phyloP scores from a whole-genome alignment of 2,113 vertebrate genomes.

The Smithornis capensis region DNA sequence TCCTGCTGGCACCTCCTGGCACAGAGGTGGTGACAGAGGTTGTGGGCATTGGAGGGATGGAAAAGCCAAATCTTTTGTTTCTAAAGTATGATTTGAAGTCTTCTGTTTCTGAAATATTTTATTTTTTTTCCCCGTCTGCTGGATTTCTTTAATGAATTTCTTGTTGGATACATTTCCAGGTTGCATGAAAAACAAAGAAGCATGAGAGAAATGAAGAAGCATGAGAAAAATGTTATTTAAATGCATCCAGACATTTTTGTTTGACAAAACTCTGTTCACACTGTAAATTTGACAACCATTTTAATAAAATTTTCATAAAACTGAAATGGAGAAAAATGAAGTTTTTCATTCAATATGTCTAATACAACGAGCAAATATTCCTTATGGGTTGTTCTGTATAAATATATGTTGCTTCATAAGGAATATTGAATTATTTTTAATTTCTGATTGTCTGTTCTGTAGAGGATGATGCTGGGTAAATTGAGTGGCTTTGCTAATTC shows the following conservation, averaged over 20 bases:
- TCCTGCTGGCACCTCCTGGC: neutral
- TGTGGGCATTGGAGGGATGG: neutral
- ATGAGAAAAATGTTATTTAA: neutral
- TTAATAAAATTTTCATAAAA: neutral
- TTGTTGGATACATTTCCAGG: neutral
- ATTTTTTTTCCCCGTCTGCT: rapidly evolving
- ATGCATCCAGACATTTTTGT: neutral
- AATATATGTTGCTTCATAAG: neutral
- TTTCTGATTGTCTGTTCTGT: neutral
- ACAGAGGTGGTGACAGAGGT: rapidly evolving
- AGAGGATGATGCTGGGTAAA: neutral
- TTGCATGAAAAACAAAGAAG: neutral
- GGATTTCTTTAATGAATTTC: neutral
- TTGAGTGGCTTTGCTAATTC: neutral
- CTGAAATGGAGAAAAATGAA: neutral
- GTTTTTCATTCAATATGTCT: neutral
- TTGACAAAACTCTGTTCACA: neutral
- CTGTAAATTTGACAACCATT: neutral
- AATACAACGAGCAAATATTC: neutral
- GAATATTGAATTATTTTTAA: neutral
- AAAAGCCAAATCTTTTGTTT: neutral
- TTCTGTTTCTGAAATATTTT: neutral
- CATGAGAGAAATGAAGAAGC: neutral
- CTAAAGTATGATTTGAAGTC: neutral
- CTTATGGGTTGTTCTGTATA: neutral